Conservation (phyloP, 2,888 invertebrate genomes). For the Agonopterix subpropinquella region DNA sequence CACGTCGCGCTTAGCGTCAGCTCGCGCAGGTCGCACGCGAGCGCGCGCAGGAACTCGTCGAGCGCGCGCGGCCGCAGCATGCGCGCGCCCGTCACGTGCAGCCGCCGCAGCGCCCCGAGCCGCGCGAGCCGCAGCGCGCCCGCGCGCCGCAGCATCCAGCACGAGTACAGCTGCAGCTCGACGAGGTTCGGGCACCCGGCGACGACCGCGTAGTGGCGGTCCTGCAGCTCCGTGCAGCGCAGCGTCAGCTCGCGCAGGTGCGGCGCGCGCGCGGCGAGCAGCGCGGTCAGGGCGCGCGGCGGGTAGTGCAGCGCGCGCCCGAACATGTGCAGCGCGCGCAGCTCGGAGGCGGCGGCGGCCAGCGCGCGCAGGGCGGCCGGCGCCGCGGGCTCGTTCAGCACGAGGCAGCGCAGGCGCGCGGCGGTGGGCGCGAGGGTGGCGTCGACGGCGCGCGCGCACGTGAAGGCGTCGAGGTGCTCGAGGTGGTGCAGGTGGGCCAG, state of each 20-base stretch:
- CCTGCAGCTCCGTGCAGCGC: conserved; percentile 29
- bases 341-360: background rate
- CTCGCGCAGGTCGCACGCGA: conserved; percentile 18
- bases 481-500: conserved; percentile 15
- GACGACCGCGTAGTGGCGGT: conserved; percentile 21
- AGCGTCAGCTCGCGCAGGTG: conserved; percentile 27
- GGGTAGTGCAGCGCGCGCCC: conserved; percentile 25
- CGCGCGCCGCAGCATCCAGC: conserved; percentile 23
- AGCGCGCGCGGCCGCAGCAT: conserved; percentile 19
- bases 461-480: conserved; percentile 24
- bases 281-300: conserved; percentile 14
- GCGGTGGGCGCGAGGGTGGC: conserved; percentile 4
- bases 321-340: conserved; percentile 29
- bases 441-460: conserved; percentile 8
- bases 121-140: conserved; percentile 16
- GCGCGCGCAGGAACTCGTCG: conserved; percentile 6
- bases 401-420: conserved; percentile 17
- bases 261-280: conserved; percentile 15
- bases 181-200: conserved; percentile 20
- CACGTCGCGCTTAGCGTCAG: conserved; percentile 16
- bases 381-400: conserved; percentile 22
- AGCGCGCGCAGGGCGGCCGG: conserved; percentile 14
- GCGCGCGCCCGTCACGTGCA: conserved; percentile 31
- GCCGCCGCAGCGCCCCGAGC: conserved; percentile 15
- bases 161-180: conserved; percentile 28